Conservation (phyloP, 2,113 vertebrate genomes). For the Entelurus aequoreus region DNA sequence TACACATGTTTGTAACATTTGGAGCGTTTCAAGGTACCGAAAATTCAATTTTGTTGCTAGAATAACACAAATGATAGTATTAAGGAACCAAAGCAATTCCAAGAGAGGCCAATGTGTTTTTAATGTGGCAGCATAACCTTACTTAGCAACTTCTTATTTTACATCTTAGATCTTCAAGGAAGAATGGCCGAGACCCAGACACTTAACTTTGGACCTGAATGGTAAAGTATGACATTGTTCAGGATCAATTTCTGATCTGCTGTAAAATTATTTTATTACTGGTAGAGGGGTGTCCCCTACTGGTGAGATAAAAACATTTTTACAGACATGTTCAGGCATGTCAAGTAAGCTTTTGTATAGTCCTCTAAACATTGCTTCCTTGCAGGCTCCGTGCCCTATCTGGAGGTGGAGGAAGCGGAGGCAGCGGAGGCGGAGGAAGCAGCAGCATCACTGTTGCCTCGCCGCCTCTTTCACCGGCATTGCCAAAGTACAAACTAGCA, state of each 20-base stretch:
- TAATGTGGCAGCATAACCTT: neutral
- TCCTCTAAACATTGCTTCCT: slow-evolving; percentile 21
- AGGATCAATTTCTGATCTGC: slow-evolving; percentile 9
- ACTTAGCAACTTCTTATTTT: slow-evolving; percentile 17
- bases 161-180: slow-evolving; percentile 76
- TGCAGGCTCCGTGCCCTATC: slow-evolving; percentile 94
- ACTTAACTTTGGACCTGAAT: slow-evolving; percentile 99
- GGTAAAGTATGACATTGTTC: slow-evolving; percentile 70
- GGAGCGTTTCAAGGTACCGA: too few species aligned
- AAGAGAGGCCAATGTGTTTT: too few species aligned
- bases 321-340: slow-evolving; percentile 25
- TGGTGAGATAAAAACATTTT: neutral
- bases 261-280: slow-evolving; percentile 25
- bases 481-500: slow-evolving; percentile 99
- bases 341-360: slow-evolving; percentile 1
- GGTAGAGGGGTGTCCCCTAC: neutral
- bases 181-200: slow-evolving; percentile 97
- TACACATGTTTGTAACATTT: too few species aligned
- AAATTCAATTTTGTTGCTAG: too few species aligned
- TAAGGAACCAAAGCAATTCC: too few species aligned
- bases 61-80: too few species aligned
- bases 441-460: slow-evolving; percentile 78
- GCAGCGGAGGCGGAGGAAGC: slow-evolving; percentile 44
- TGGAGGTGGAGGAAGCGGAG: slow-evolving; percentile 74
- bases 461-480: slow-evolving; percentile 92